These are phyloP conservation scores for Manis javanica DNA, from an alignment of 2,797 vertebrate genomes.

Conservation along the genomic window DNA sequence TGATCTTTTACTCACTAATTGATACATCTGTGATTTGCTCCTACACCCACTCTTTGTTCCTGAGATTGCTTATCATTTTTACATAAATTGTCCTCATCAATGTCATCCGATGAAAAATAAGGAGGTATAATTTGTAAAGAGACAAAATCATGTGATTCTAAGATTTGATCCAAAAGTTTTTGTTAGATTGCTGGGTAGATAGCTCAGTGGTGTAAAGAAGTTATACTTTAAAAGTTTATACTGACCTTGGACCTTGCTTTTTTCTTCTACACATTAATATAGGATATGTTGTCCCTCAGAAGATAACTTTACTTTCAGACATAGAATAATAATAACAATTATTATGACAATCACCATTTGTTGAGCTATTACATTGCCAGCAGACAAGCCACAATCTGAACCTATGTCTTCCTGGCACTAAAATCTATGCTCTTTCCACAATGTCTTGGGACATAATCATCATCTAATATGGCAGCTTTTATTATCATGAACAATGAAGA, in stretches of 20 bases:
- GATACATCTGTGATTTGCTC: slow-evolving; percentile 51
- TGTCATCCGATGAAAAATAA: slow-evolving; percentile 61
- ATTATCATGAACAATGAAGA: neutral
- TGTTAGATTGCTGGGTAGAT: neutral
- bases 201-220: neutral
- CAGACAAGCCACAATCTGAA: neutral
- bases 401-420: neutral
- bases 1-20: neutral
- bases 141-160: neutral
- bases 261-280: neutral
- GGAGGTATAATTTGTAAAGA: neutral
- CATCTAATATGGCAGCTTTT: neutral
- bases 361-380: neutral
- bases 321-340: neutral
- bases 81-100: slow-evolving; percentile 47
- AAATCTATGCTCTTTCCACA: neutral
- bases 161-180: neutral
- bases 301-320: neutral
- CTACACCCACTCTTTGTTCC: slow-evolving; percentile 38
- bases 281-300: neutral
- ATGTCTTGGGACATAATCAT: neutral
- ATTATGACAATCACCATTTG: neutral
- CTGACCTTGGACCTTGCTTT: neutral
- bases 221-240: neutral
- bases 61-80: slow-evolving; percentile 55